Conservation (phyloP, 2,888 invertebrate species). For the Acleris literana region DNA sequence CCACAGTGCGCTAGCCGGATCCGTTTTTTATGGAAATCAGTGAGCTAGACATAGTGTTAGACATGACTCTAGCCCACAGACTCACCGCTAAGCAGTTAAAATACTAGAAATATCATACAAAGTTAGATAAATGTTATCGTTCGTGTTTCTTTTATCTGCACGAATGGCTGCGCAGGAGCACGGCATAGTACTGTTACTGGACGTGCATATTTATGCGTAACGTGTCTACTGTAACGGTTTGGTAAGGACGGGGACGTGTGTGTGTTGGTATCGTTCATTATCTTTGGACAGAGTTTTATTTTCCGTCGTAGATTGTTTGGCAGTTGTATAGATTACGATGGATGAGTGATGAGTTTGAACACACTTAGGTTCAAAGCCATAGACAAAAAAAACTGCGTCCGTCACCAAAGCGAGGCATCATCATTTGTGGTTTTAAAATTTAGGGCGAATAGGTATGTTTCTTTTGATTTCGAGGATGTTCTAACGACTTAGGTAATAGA, state of each 20-base stretch:
- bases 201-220: conserved; percentile 80
- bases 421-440: no score
- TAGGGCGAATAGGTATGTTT: no score
- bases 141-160: conserved; percentile 53
- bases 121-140: conserved; percentile 48
- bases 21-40: no score
- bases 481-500: no score
- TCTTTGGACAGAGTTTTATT: conserved; percentile 1
- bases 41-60: no score
- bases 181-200: conserved; percentile 76
- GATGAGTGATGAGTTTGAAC: no score
- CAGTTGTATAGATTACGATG: background rate
- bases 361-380: no score
- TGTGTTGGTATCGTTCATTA: conserved; percentile 27
- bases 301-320: background rate
- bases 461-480: no score
- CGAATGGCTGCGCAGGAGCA: conserved; percentile 60
- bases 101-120: conserved; percentile 4
- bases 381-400: no score
- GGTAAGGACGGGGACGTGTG: conserved; percentile 67
- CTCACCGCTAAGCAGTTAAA: background rate
- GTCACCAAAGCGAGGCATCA: no score
- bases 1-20: no score
- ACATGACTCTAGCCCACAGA: no score
- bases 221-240: conserved; percentile 76